Base-by-base conservation (phyloP, 2,797 vertebrate species). In the Diplodus puntazzo region DNA sequence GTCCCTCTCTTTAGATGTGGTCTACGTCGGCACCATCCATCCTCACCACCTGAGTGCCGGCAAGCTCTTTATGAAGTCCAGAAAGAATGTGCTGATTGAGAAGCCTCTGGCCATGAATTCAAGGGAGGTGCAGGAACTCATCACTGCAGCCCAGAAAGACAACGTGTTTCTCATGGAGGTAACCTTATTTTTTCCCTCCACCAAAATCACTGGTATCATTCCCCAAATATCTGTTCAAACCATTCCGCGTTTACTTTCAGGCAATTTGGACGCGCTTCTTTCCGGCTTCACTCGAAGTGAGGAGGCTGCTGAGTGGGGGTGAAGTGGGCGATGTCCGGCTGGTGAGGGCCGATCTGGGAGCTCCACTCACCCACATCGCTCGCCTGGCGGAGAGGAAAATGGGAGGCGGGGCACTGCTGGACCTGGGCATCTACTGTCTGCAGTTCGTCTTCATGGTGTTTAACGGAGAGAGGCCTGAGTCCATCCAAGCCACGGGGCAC, bases 391-490 rank as follows among this genome's bases (percentile, higher is more conserved):
- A 91, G 59, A 91, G 79, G 66, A 86, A 92, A n/a, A 16, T 63
- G 27, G 82, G 91, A 91, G 78, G 94, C 0, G 91, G 95, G 2
- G 73, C 79, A 7, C 54, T 95, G 11, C 76, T 95, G 49, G 91
- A 92, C 64, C n/a, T 94, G 0, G 94, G 95, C 21, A 69, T 93
- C 81, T 95, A 95, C 83, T 92, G 92, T 6, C 0, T 92, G 48
- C 94, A 95, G 77, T 91, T 93, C 71, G 59, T 92, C 25, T 87
- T 90, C 45, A 93, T 92, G 88, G 88, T 92, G n/a, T 94, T 92
- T 0, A 88, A 87, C 6, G 89, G 90, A 0, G 91, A 92, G 84
- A 93, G 68, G 52, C 95, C 94, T 0, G 89, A 94, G 60, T 94
- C 90, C 61, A 83, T 95, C 34, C 80, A 79, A 1, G 92, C 89